phyloP scores from a whole-genome alignment of 2,797 vertebrate genomes.

The Vultur gryphus region DNA sequence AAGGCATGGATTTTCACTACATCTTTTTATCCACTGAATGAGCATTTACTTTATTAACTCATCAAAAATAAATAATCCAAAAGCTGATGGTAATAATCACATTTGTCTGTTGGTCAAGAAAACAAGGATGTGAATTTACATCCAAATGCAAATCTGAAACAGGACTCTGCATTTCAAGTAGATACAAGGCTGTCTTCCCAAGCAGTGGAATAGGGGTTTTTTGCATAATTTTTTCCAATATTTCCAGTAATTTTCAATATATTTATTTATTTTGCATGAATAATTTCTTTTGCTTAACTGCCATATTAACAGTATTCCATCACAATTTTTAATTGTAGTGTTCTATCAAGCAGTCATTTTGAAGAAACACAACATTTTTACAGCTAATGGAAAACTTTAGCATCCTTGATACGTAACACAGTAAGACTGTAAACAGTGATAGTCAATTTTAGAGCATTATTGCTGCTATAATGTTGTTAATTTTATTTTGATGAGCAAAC shows the following conservation, averaged over 20 bases:
- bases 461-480: neutral
- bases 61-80: neutral
- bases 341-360: neutral
- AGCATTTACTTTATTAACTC: neutral
- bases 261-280: neutral
- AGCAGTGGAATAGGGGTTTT: neutral
- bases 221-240: neutral
- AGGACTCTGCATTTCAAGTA: neutral
- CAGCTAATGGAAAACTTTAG: neutral
- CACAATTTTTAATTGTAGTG: neutral
- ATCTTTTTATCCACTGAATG: neutral
- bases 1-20: neutral
- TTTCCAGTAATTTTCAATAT: neutral
- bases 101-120: neutral
- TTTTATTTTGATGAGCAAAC: constrained; percentile 19
- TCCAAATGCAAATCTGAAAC: neutral
- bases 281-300: neutral
- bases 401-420: neutral
- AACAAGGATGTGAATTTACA: neutral
- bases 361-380: neutral
- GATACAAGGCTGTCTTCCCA: neutral
- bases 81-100: neutral
- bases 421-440: neutral
- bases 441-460: neutral
- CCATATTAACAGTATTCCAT: neutral